A percentile compares a stretch with the other conserved stretches of the same genome.
phyloP scores from a whole-genome alignment of 1,140 invertebrate species.

The Ceratoteleas bidentatus region DNA sequence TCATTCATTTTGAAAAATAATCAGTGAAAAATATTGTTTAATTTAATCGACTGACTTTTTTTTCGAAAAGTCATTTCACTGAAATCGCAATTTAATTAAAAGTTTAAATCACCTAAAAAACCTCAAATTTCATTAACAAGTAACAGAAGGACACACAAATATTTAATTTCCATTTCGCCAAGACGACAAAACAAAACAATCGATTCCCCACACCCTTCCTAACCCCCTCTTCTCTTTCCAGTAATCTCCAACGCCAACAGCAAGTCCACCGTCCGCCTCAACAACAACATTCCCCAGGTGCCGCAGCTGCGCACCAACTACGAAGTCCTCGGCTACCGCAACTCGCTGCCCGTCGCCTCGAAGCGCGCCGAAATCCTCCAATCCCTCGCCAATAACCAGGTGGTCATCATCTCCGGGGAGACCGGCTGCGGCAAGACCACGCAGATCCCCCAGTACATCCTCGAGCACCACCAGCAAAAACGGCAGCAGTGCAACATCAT shows the following conservation, averaged over 20 bases:
- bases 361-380: slow-evolving; percentile 82
- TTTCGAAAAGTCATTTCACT: too few relatives aligned
- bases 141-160: too few relatives aligned
- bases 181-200: too few relatives aligned
- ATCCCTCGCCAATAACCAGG: slow-evolving; percentile 81
- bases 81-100: too few relatives aligned
- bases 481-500: slow-evolving; percentile 90
- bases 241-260: slow-evolving; percentile 80
- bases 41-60: too few relatives aligned
- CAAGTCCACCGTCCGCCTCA: slow-evolving; percentile 83
- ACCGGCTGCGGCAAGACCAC: slow-evolving; percentile 96
- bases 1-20: too few relatives aligned
- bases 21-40: too few relatives aligned
- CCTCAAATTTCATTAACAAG: too few relatives aligned
- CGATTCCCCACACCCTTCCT: too few relatives aligned
- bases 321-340: slow-evolving; percentile 81
- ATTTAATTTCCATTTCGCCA: too few relatives aligned
- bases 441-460: slow-evolving; percentile 94
- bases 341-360: slow-evolving; percentile 83
- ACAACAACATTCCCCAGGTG: slow-evolving; percentile 84
- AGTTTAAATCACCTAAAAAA: too few relatives aligned
- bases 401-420: slow-evolving; percentile 88
- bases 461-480: slow-evolving; percentile 88
- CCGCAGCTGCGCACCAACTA: slow-evolving; percentile 81
- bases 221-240: slow-evolving; percentile 58